phyloP scores from a whole-genome alignment of 2,113 vertebrate genomes.

The Dicaeum eximium region DNA sequence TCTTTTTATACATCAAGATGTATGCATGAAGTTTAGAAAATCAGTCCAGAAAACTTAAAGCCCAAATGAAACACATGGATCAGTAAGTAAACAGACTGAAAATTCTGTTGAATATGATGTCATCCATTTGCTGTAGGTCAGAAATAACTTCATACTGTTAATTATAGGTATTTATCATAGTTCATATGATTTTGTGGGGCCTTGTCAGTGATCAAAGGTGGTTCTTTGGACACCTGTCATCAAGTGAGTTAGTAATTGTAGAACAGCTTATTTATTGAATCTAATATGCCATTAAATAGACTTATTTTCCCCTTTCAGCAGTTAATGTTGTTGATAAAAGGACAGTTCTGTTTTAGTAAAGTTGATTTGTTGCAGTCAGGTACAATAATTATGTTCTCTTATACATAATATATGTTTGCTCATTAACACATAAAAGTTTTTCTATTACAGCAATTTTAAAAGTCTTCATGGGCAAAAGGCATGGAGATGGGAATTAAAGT shows the following conservation, averaged over 20 bases:
- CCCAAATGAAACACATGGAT: not conserved
- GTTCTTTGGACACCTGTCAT: conserved; percentile 70
- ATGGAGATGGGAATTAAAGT: not conserved
- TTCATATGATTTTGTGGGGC: conserved; percentile 69
- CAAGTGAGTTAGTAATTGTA: conserved; percentile 62
- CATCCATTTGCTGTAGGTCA: conserved; percentile 64
- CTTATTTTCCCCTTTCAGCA: conserved; percentile 61
- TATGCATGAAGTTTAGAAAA: conserved; percentile 3
- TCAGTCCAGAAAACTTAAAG: not conserved
- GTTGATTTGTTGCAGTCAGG: conserved; percentile 54
- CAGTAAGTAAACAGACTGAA: conserved; percentile 37
- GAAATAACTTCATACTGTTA: conserved; percentile 57
- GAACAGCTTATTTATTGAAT: conserved; percentile 73
- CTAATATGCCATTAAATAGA: conserved; percentile 70
- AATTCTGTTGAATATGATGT: conserved; percentile 61
- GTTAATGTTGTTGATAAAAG: conserved; percentile 63
- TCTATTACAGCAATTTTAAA: not conserved
- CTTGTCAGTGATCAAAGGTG: conserved; percentile 74
- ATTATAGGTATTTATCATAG: conserved; percentile 68
- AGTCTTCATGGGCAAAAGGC: not conserved
- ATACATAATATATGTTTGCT: not conserved
- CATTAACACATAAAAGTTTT: not conserved
- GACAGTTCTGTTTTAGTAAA: conserved; percentile 62
- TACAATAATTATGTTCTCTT: conserved; percentile 45
- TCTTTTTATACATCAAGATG: not conserved